Evolutionary conservation across 2,888 invertebrate genomes (phyloP).

Genomic region (Cephus sareptanus): DNA sequence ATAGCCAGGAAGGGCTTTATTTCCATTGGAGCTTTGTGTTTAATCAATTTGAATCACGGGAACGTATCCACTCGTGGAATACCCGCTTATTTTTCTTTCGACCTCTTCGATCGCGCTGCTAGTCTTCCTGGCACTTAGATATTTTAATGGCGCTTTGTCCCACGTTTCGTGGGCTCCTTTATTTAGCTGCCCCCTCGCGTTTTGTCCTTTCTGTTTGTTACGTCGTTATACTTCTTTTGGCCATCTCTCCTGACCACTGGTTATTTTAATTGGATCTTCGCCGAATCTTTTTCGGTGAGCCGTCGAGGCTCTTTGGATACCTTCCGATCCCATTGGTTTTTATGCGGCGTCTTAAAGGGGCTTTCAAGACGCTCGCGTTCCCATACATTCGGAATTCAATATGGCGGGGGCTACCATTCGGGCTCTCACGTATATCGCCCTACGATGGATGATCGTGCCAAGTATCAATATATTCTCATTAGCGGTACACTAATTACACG

Average conservation of each 20-base stretch:
- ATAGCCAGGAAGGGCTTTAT: background rate
- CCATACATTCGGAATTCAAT: slow-evolving; percentile 29
- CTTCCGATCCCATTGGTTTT: slow-evolving; percentile 16
- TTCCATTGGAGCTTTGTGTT: background rate
- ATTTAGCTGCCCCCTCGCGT: slow-evolving; percentile 38
- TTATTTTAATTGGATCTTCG: slow-evolving; percentile 67
- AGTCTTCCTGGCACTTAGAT: slow-evolving; percentile 38
- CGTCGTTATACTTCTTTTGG: slow-evolving; percentile 38
- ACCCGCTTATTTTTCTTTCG: slow-evolving; percentile 14
- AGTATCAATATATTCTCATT: background rate
- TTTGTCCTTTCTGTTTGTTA: slow-evolving; percentile 36
- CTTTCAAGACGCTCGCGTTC: slow-evolving; percentile 6
- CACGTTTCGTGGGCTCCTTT: slow-evolving; percentile 41
- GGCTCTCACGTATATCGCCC: background rate
- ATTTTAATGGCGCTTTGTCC: slow-evolving; percentile 63
- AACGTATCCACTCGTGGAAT: slow-evolving; percentile 8
- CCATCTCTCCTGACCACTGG: slow-evolving; percentile 51
- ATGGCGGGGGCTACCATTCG: background rate
- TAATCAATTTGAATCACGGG: slow-evolving; percentile 18
- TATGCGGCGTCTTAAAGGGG: slow-evolving; percentile 18
- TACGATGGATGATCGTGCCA: background rate
- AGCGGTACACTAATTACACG: background rate
- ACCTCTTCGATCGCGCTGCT: background rate
- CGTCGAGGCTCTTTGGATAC: slow-evolving; percentile 25
- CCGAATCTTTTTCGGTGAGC: slow-evolving; percentile 46